These are phyloP conservation scores for Epinotia brunnichana DNA, from an alignment of 2,888 invertebrate species.

Conservation along the genomic window DNA sequence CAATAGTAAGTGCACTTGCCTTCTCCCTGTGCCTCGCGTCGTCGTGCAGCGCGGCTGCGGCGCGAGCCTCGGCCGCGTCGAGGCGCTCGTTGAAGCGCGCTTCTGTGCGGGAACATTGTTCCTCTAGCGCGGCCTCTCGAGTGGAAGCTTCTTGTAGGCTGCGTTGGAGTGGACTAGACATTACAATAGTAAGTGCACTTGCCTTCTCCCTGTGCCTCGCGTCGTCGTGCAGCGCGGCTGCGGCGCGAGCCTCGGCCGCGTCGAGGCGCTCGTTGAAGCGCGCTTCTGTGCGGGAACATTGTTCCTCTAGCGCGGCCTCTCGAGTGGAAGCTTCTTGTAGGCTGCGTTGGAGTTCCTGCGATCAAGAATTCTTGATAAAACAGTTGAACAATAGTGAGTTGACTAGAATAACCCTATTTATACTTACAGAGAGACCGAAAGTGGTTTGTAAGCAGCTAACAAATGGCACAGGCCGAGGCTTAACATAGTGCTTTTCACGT, in stretches of 20 bases:
- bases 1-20: slow-evolving; percentile 51
- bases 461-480: too few species aligned
- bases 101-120: slow-evolving; percentile 72
- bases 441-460: too few species aligned
- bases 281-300: slow-evolving; percentile 70
- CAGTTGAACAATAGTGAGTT: too few species aligned
- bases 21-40: slow-evolving; percentile 71
- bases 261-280: slow-evolving; percentile 66
- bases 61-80: slow-evolving; percentile 66
- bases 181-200: slow-evolving; percentile 42
- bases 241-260: slow-evolving; percentile 68
- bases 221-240: slow-evolving; percentile 65
- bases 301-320: slow-evolving; percentile 71
- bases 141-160: slow-evolving; percentile 60
- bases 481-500: too few species aligned
- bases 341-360: slow-evolving; percentile 68
- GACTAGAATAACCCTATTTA: too few species aligned
- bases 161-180: too few species aligned
- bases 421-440: too few species aligned
- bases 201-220: slow-evolving; percentile 71
- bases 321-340: slow-evolving; percentile 63
- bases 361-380: not conserved
- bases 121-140: slow-evolving; percentile 70
- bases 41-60: slow-evolving; percentile 64
- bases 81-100: slow-evolving; percentile 67